phyloP scores from a whole-genome alignment of 2,797 vertebrate genomes.

The Sarcoramphus papa region DNA sequence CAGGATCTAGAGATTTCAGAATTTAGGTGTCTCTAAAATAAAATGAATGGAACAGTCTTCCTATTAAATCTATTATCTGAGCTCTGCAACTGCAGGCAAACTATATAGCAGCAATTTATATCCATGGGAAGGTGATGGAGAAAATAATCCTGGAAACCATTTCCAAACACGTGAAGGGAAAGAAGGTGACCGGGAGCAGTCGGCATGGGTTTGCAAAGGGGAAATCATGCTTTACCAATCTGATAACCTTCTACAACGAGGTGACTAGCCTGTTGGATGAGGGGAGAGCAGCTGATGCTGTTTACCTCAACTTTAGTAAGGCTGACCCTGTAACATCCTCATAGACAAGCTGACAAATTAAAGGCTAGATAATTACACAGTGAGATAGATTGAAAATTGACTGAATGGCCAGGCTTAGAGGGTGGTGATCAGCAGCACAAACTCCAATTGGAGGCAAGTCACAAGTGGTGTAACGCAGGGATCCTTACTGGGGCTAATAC shows the following conservation, averaged over 20 bases:
- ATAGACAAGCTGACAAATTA: not conserved
- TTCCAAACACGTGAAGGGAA: not conserved
- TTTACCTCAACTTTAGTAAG: not conserved
- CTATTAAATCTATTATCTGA: not conserved
- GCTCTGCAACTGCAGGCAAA: not conserved
- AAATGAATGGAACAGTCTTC: not conserved
- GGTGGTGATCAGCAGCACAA: not conserved
- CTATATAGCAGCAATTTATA: not conserved
- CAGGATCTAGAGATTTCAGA: not conserved
- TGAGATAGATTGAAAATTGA: not conserved
- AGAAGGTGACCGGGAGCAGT: not conserved
- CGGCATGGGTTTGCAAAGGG: not conserved
- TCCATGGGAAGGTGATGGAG: not conserved
- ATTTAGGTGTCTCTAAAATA: not conserved
- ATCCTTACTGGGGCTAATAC: not conserved
- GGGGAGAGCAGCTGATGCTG: not conserved
- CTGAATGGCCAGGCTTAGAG: not conserved
- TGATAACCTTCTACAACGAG: not conserved
- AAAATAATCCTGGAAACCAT: not conserved
- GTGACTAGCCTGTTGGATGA: not conserved
- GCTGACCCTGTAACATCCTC: not conserved
- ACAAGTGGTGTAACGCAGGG: not conserved
- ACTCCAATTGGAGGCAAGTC: not conserved
- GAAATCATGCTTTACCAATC: not conserved
- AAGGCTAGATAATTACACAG: not conserved